Percentiles rank a stretch among this genome's conserved stretches.
phyloP scores from a whole-genome alignment of 2,888 invertebrate genomes.

The Odontocerum albicorne region DNA sequence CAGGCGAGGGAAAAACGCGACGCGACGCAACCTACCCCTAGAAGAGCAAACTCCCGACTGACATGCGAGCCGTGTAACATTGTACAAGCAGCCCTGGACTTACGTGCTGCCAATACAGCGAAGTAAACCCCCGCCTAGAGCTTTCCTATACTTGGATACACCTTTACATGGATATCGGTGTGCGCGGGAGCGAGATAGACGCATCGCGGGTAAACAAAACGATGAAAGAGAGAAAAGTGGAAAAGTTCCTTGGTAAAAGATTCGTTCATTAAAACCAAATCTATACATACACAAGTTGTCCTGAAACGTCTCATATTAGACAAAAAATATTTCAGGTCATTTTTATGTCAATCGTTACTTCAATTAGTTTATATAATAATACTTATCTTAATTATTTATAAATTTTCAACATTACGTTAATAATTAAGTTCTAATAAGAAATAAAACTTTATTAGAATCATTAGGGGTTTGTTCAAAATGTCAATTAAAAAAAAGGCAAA shows the following conservation, averaged over 20 bases:
- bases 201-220: conserved; percentile 11
- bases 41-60: conserved; percentile 29
- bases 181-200: conserved; percentile 15
- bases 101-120: conserved; percentile 20
- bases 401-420: too few species aligned
- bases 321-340: too few species aligned
- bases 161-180: conserved; percentile 23
- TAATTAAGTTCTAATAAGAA: too few species aligned
- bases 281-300: too few species aligned
- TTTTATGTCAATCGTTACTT: too few species aligned
- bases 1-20: neutral
- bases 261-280: too few species aligned
- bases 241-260: conserved; percentile 24
- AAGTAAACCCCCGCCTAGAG: conserved; percentile 5
- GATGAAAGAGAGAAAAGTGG: conserved; percentile 19
- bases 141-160: conserved; percentile 10
- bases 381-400: too few species aligned
- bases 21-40: conserved; percentile 22
- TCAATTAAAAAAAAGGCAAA: too few species aligned
- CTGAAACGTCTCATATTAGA: too few species aligned
- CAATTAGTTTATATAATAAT: too few species aligned
- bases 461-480: too few species aligned
- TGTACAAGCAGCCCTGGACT: conserved; percentile 17
- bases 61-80: conserved; percentile 12
- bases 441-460: too few species aligned